Evolutionary conservation across 2,797 vertebrate genomes (phyloP).

Genomic region (Propithecus perrieri): DNA sequence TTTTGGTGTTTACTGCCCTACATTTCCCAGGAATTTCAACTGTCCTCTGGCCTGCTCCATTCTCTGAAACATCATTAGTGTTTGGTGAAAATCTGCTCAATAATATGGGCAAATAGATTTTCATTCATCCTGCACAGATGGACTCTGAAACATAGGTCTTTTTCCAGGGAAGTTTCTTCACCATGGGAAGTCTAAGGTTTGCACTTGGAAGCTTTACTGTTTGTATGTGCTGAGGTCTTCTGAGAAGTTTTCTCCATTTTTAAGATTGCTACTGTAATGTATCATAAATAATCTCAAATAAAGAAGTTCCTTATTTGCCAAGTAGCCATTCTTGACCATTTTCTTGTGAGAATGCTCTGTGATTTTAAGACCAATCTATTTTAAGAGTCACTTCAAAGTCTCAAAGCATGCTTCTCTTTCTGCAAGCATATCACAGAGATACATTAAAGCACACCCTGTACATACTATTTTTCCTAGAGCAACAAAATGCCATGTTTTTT

Average conservation of each 20-base stretch:
- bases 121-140: neutral
- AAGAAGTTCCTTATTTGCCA: neutral
- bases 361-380: neutral
- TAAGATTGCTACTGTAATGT: neutral
- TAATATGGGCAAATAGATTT: neutral
- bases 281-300: neutral
- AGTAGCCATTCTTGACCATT: neutral
- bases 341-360: neutral
- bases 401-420: neutral
- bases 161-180: neutral
- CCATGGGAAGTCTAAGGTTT: neutral
- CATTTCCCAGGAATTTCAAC: neutral
- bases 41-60: neutral
- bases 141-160: neutral
- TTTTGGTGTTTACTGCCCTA: neutral
- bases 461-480: conserved; percentile 56
- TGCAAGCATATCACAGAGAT: neutral
- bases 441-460: conserved; percentile 66
- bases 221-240: neutral
- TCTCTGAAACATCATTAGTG: neutral
- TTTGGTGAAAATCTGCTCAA: neutral
- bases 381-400: neutral
- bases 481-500: conserved; percentile 50
- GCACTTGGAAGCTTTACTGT: neutral
- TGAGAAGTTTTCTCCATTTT: neutral